Percentiles rank a stretch among this genome's conserved stretches.
Evolutionary conservation across 2,888 invertebrate species (phyloP).

Genomic region (Serripes groenlandicus): DNA sequence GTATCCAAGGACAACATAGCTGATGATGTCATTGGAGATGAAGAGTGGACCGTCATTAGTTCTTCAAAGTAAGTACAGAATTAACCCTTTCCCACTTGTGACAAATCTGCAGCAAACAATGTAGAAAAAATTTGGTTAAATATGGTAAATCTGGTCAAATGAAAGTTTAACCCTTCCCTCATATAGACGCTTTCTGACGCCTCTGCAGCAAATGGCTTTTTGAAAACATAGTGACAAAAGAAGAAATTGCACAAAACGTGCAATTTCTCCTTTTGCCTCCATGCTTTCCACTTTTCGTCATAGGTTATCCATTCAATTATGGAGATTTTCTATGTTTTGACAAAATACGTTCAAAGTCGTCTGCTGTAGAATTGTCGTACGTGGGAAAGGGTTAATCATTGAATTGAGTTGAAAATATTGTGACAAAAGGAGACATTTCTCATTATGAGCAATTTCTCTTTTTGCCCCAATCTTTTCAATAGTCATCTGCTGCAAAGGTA

Average conservation of each 20-base stretch:
- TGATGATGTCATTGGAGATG: slow-evolving; percentile 85
- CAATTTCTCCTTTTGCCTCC: not conserved
- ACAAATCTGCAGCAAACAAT: too few species aligned
- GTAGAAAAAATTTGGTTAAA: too few species aligned
- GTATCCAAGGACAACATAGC: slow-evolving; percentile 82
- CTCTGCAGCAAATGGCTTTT: too few species aligned
- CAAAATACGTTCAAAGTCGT: too few species aligned
- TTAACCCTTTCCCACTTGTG: not conserved
- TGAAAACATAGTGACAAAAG: not conserved
- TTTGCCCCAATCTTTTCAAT: not conserved
- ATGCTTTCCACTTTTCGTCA: too few species aligned
- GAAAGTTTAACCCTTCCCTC: too few species aligned
- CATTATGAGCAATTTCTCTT: not conserved
- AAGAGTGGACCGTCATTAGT: slow-evolving; percentile 85
- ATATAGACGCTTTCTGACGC: not conserved
- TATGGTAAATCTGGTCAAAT: too few species aligned
- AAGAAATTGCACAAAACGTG: not conserved
- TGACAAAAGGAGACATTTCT: not conserved
- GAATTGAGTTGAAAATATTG: not conserved
- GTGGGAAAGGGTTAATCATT: too few species aligned
- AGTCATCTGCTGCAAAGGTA: too few species aligned
- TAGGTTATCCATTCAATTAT: too few species aligned
- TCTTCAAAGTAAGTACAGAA: slow-evolving; percentile 61
- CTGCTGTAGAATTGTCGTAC: too few species aligned
- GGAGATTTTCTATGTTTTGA: too few species aligned